A percentile compares a stretch with the other conserved stretches of the same genome.
These are phyloP conservation scores for Digitonthophagus gazella DNA, from an alignment of 2,888 invertebrate species.

Conservation along the genomic window DNA sequence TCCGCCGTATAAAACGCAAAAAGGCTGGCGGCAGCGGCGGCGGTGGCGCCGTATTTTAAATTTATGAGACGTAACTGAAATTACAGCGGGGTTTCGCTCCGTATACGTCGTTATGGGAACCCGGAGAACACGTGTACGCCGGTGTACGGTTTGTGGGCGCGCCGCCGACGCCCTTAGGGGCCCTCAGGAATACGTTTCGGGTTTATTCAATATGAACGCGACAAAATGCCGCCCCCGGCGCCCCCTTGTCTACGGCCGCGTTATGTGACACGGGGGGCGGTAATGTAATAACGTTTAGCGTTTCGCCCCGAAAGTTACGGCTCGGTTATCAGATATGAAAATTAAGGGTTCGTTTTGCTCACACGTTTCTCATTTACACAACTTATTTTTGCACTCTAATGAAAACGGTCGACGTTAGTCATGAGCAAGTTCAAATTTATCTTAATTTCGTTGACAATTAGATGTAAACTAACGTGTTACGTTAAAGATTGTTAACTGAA, in stretches of 20 bases:
- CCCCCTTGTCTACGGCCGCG: neutral
- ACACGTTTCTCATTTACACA: too few relatives aligned
- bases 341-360: too few relatives aligned
- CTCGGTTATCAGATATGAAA: too few relatives aligned
- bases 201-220: neutral
- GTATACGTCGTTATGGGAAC: neutral
- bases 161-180: neutral
- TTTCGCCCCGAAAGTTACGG: neutral
- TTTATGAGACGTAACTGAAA: neutral
- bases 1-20: neutral
- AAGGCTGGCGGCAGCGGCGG: neutral
- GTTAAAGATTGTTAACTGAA: too few relatives aligned
- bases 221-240: neutral
- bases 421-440: too few relatives aligned
- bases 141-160: neutral
- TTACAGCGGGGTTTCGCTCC: neutral
- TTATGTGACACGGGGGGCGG: neutral
- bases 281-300: neutral
- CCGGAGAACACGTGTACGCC: neutral
- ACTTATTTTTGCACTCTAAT: too few relatives aligned
- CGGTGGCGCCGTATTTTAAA: neutral
- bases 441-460: too few relatives aligned
- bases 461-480: too few relatives aligned
- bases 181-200: neutral
- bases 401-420: too few relatives aligned